Evolutionary conservation across 2,888 invertebrate genomes (phyloP).

Genomic region (Galeruca laticollis): DNA sequence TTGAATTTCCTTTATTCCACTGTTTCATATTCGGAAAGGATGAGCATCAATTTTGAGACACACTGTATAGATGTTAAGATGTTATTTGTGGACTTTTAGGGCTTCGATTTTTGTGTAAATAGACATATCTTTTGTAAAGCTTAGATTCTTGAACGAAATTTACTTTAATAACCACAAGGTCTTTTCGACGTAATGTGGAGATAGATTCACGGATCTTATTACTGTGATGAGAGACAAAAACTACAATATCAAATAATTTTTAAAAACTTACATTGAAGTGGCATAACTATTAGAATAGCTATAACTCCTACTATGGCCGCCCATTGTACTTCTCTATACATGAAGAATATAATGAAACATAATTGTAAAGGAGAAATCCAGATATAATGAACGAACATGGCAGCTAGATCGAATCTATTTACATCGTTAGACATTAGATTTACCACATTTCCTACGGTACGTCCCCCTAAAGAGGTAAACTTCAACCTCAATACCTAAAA

Average conservation of each 20-base stretch:
- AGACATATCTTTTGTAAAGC: no score
- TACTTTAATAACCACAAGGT: no score
- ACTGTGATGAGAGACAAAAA: no score
- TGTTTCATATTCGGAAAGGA: no score
- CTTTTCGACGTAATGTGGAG: no score
- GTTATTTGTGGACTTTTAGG: no score
- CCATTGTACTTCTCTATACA: slow-evolving; percentile 67
- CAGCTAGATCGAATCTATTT: slow-evolving; percentile 77
- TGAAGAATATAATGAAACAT: slow-evolving; percentile 71
- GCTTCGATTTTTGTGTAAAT: no score
- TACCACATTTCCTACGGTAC: slow-evolving; percentile 73
- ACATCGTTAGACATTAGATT: slow-evolving; percentile 84
- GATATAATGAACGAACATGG: slow-evolving; percentile 78
- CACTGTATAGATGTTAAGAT: no score
- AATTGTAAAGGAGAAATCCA: slow-evolving; percentile 80
- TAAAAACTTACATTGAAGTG: slow-evolving; percentile 69
- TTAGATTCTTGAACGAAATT: no score
- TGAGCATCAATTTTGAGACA: no score
- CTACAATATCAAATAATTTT: not conserved
- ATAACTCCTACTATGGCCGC: slow-evolving; percentile 68
- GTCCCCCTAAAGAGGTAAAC: slow-evolving; percentile 77
- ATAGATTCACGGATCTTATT: no score
- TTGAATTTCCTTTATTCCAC: no score
- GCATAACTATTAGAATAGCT: slow-evolving; percentile 72
- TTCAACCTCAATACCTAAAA: slow-evolving; percentile 78